phyloP scores from a whole-genome alignment of 2,797 vertebrate genomes.

The Hirundo rustica region DNA sequence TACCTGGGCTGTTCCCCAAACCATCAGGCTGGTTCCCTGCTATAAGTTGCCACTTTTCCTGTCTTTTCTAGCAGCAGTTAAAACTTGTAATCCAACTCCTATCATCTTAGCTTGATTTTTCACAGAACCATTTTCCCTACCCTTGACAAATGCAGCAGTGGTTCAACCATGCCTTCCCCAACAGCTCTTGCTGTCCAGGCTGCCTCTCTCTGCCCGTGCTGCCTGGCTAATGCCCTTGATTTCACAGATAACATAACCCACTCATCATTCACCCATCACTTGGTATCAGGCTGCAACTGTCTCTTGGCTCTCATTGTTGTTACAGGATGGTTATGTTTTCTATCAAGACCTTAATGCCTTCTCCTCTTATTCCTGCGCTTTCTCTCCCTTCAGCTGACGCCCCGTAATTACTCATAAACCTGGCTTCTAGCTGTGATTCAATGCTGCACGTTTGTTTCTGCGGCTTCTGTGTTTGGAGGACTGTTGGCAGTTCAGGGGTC shows the following conservation, averaged over 20 bases:
- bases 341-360: background rate
- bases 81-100: background rate
- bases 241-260: background rate
- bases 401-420: background rate
- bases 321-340: background rate
- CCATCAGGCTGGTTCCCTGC: background rate
- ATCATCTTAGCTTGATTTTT: background rate
- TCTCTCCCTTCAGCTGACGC: background rate
- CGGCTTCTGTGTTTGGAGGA: background rate
- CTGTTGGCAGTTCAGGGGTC: background rate
- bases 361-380: background rate
- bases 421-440: background rate
- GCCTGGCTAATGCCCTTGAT: background rate
- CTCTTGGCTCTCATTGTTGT: background rate
- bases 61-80: background rate
- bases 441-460: background rate
- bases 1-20: background rate
- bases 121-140: background rate
- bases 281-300: background rate
- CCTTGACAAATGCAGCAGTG: background rate
- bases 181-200: background rate
- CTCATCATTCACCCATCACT: background rate
- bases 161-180: background rate
- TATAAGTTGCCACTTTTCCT: background rate
- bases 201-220: background rate